Evolutionary conservation across 2,113 vertebrate species (phyloP), one percentile per base, ranked within the genome.

Genomic region (Pleuronectes platessa): DNA sequence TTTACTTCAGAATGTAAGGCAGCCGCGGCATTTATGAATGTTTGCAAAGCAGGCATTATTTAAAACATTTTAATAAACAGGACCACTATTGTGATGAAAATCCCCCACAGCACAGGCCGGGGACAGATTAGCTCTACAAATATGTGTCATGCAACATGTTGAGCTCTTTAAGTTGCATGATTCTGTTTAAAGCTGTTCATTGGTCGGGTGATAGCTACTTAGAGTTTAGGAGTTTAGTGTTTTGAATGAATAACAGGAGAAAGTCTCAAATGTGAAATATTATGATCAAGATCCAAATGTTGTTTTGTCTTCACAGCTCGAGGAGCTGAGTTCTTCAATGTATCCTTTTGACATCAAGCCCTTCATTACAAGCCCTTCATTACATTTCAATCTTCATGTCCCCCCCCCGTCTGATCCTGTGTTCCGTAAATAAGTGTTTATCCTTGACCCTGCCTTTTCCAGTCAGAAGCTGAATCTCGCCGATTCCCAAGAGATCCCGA

Each of bases 311-410:
- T 94, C 95, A 64, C 94, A 99, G 98, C 94, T 99, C 63, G 97
- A 99, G 95, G 98, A 99, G 93, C 91, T 99, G 85, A 99, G 98
- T 94, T 96, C 97, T 77, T 99, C 98, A 9, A 99, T 99, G 98
- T 99, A 99, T 99, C 98, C 97, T 98, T 98, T 92, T 37, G 11
- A 42, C 5, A 51, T 51, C 47, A 51, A 5, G 47, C 5, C 47
- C 18, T 51, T 51, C 14, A 51, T 51, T 51, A 6, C 47, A n/a
- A n/a, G n/a, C 7, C 13, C 40, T 13, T 15, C 1, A 31, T 23
- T 17, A 18, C n/a, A 54, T 11, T 2, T 14, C 20, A 3, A 9
- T 4, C 1, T 1, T 58, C 13, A 58, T 3, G 26, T 61, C 10
- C 24, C 13, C 24, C 1, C 35, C 8, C 10, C 0, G 0, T 71